phyloP scores from a whole-genome alignment of 2,113 vertebrate species.

The Nothobranchius furzeri region DNA sequence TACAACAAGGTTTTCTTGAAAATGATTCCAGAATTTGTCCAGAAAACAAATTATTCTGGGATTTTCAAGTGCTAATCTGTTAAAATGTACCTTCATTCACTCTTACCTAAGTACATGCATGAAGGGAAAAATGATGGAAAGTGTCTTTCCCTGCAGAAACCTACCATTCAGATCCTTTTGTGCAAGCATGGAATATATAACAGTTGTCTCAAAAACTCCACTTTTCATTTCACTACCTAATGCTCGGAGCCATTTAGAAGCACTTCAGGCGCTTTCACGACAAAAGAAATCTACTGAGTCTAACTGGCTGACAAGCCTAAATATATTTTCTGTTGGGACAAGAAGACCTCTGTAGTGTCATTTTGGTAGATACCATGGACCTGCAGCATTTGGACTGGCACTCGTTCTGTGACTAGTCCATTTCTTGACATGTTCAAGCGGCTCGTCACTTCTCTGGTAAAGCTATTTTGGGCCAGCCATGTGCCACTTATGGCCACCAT shows the following conservation, averaged over 20 bases:
- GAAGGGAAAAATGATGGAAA: background rate
- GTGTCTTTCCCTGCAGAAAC: constrained; percentile 1
- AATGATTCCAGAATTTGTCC: too few species aligned
- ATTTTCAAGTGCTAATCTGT: background rate
- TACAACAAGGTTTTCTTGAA: too few species aligned
- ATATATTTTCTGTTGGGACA: constrained; percentile 2
- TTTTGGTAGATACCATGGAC: constrained; percentile 1
- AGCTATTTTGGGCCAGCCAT: background rate
- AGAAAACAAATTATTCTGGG: too few species aligned
- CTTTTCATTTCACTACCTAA: constrained; percentile 21
- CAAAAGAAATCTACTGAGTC: constrained; percentile 9
- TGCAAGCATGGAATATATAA: background rate
- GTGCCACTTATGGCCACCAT: background rate
- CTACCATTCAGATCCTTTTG: constrained; percentile 6
- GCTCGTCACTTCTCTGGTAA: constrained; percentile 1
- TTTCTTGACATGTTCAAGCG: background rate
- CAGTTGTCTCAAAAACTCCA: constrained; percentile 21
- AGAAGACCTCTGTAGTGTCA: constrained; percentile 10
- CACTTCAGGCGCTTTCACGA: constrained; percentile 18
- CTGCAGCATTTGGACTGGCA: constrained; percentile 3
- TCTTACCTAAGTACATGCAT: too few species aligned
- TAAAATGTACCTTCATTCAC: background rate
- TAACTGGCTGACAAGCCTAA: constrained; percentile 18
- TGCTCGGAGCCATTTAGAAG: constrained; percentile 33
- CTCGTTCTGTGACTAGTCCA: background rate